A percentile compares a stretch with the other conserved stretches of the same genome.
Evolutionary conservation across 1,140 invertebrate genomes (phyloP).

Genomic region (Caenorhabditis latens): DNA sequence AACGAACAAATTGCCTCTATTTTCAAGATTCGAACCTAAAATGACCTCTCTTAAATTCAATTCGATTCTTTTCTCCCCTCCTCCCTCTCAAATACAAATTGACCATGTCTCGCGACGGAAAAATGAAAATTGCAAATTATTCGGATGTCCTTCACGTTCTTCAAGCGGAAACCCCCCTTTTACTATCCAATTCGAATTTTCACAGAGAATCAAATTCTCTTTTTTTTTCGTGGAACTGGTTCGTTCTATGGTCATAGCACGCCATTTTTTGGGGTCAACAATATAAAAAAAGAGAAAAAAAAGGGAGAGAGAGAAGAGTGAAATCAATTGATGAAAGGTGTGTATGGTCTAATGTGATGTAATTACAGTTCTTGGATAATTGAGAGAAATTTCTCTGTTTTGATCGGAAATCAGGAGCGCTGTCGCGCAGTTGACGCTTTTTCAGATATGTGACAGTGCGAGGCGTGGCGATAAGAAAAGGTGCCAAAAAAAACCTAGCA

Average conservation of each 20-base stretch:
- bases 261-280: background rate
- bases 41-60: background rate
- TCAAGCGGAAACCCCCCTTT: background rate
- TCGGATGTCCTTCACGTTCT: background rate
- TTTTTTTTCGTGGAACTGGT: conserved; percentile 25
- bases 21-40: background rate
- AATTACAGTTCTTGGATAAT: too few species aligned
- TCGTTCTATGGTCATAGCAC: background rate
- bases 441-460: too few species aligned
- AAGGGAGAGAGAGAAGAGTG: background rate
- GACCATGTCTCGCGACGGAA: background rate
- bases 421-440: too few species aligned
- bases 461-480: too few species aligned
- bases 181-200: background rate
- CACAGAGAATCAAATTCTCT: too few species aligned
- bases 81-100: background rate
- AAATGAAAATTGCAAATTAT: conserved; percentile 13
- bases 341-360: too few species aligned
- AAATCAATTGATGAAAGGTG: background rate
- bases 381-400: too few species aligned
- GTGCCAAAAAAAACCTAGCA: too few species aligned
- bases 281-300: background rate
- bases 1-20: too few species aligned
- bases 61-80: background rate
- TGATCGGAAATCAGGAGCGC: too few species aligned